phyloP scores from a whole-genome alignment of 2,888 invertebrate genomes.

The Rhorus exstirpatorius region DNA sequence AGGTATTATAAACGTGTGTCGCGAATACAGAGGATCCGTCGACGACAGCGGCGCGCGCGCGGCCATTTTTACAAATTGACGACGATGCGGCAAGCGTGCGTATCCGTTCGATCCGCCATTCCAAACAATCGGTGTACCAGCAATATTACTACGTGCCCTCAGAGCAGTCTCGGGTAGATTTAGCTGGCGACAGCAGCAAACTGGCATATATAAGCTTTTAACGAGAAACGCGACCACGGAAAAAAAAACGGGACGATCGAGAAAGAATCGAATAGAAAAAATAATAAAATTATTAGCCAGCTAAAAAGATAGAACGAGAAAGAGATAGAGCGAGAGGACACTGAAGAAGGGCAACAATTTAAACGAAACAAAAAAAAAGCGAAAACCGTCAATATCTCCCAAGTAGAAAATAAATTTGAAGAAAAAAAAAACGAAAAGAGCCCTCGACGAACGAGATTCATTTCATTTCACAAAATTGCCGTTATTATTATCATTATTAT shows the following conservation, averaged over 20 bases:
- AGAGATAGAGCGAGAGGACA: conserved; percentile 45
- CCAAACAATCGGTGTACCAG: conserved; percentile 89
- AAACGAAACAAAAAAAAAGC: conserved; percentile 59
- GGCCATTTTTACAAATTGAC: conserved; percentile 90
- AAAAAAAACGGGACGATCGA: conserved; percentile 48
- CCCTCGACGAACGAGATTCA: conserved; percentile 16
- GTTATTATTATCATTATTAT: conserved; percentile 47
- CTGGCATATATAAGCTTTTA: conserved; percentile 32
- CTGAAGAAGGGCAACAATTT: conserved; percentile 38
- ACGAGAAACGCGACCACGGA: neutral
- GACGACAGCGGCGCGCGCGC: conserved; percentile 84
- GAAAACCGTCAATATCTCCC: conserved; percentile 72
- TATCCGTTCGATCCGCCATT: conserved; percentile 89
- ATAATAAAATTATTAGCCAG: conserved; percentile 22
- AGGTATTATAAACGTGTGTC: conserved; percentile 63
- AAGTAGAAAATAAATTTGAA: conserved; percentile 13
- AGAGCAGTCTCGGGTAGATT: conserved; percentile 87
- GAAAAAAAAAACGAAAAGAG: conserved; percentile 18
- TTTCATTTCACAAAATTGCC: conserved; percentile 19
- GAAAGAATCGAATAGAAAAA: conserved; percentile 35
- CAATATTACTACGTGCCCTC: conserved; percentile 85
- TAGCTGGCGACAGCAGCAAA: conserved; percentile 81
- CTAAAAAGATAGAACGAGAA: conserved; percentile 39
- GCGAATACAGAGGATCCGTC: conserved; percentile 54
- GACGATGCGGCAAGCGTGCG: conserved; percentile 91